Evolutionary conservation across 2,797 vertebrate species (phyloP).

Genomic region (Takifugu rubripes): DNA sequence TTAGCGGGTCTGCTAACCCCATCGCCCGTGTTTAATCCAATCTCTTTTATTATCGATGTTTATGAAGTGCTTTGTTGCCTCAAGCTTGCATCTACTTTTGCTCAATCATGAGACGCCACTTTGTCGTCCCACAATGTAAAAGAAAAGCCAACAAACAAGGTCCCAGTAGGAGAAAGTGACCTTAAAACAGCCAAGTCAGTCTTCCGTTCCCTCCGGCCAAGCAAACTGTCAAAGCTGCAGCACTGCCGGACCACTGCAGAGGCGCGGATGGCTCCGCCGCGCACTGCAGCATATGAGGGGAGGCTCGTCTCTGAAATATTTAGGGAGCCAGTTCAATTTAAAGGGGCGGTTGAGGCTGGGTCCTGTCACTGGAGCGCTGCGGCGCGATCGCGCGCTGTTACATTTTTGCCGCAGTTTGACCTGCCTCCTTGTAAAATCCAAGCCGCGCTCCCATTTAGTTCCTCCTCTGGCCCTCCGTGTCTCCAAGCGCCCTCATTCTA

Average conservation of each 20-base stretch:
- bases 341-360: conserved; percentile 42
- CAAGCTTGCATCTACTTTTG: background rate
- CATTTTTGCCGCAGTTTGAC: conserved; percentile 14
- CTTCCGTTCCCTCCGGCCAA: conserved; percentile 52
- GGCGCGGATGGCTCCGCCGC: conserved; percentile 61
- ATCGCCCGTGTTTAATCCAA: conserved; percentile 10
- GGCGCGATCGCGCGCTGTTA: conserved; percentile 18
- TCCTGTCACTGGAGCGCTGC: conserved; percentile 58
- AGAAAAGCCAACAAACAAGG: conserved; percentile 33
- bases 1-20: conserved; percentile 7
- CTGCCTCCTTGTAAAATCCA: background rate
- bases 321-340: conserved; percentile 69
- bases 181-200: conserved; percentile 63
- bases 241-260: conserved; percentile 60
- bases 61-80: no score
- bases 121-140: conserved; percentile 30
- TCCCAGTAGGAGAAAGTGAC: conserved; percentile 55
- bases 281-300: conserved; percentile 65
- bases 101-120: conserved; percentile 7
- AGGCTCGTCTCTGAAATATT: conserved; percentile 78
- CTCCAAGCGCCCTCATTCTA: conserved; percentile 20
- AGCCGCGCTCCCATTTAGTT: background rate
- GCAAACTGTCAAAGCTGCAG: conserved; percentile 69
- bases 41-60: conserved; percentile 7
- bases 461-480: conserved; percentile 11